Conservation (phyloP, 2,113 vertebrate species). For the Anarhynchus alexandrinus region DNA sequence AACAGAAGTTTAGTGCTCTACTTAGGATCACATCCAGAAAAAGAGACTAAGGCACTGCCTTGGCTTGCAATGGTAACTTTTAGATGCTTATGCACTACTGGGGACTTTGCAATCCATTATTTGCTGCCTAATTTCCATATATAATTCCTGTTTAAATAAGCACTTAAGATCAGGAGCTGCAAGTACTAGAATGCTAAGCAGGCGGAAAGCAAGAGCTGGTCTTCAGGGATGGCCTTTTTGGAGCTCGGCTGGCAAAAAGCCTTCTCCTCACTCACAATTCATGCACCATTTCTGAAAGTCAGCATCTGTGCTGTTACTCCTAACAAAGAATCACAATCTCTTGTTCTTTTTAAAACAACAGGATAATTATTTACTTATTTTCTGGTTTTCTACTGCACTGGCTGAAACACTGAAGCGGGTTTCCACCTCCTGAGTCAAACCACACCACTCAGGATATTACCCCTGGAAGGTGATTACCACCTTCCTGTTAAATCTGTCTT, state of each 20-base stretch:
- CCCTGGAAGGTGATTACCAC: neutral
- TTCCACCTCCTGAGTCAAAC: neutral
- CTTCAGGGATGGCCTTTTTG: neutral
- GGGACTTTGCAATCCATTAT: neutral
- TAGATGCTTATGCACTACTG: neutral
- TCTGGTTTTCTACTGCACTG: neutral
- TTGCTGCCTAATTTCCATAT: neutral
- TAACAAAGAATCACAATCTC: neutral
- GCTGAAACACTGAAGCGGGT: neutral
- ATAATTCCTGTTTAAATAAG: neutral
- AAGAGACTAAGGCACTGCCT: neutral
- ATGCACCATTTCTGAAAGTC: neutral
- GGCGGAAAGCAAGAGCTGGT: neutral
- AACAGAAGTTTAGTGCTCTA: neutral
- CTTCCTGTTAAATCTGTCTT: neutral
- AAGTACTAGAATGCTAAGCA: neutral
- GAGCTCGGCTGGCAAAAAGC: neutral
- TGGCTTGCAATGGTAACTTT: neutral
- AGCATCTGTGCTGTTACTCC: neutral
- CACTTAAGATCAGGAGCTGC: neutral
- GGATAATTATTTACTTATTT: neutral
- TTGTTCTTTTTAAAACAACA: neutral
- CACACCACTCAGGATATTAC: neutral
- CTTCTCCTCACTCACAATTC: neutral
- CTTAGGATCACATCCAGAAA: neutral